phyloP scores from a whole-genome alignment of 2,888 invertebrate species.

The Spisula subtruncata region DNA sequence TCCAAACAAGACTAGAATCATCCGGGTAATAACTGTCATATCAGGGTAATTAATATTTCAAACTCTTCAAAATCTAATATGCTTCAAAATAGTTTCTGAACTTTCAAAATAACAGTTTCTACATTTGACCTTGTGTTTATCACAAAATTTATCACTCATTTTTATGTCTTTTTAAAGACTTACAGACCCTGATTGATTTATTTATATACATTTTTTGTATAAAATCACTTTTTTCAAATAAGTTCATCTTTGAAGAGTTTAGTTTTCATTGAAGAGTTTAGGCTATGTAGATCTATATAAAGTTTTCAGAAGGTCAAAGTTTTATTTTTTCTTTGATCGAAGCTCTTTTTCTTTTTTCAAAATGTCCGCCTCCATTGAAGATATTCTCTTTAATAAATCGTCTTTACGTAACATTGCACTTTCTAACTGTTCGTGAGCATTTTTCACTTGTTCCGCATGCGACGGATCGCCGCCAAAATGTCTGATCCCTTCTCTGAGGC shows the following conservation, averaged over 20 bases:
- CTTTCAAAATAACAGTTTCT: background rate
- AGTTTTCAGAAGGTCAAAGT: background rate
- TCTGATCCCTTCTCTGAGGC: slow-evolving; percentile 79
- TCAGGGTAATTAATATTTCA: background rate
- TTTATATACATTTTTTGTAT: background rate
- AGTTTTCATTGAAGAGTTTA: background rate
- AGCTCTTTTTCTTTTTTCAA: slow-evolving; percentile 80
- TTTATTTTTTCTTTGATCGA: slow-evolving; percentile 73
- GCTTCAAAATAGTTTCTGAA: too few species aligned
- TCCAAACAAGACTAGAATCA: slow-evolving; percentile 25
- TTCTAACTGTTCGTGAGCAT: slow-evolving; percentile 75
- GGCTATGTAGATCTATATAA: background rate
- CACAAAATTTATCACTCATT: background rate
- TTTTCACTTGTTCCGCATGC: slow-evolving; percentile 51
- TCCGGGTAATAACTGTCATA: background rate
- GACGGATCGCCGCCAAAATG: slow-evolving; percentile 70
- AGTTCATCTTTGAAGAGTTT: background rate
- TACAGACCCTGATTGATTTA: background rate
- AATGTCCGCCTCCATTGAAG: slow-evolving; percentile 80
- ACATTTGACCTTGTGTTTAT: background rate
- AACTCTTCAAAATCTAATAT: too few species aligned
- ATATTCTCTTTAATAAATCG: slow-evolving; percentile 78
- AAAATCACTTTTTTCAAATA: background rate
- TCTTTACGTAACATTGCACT: slow-evolving; percentile 74
- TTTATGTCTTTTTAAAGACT: background rate